Base-by-base conservation (phyloP, 2,113 vertebrate genomes). In the Xerus inauris region DNA sequence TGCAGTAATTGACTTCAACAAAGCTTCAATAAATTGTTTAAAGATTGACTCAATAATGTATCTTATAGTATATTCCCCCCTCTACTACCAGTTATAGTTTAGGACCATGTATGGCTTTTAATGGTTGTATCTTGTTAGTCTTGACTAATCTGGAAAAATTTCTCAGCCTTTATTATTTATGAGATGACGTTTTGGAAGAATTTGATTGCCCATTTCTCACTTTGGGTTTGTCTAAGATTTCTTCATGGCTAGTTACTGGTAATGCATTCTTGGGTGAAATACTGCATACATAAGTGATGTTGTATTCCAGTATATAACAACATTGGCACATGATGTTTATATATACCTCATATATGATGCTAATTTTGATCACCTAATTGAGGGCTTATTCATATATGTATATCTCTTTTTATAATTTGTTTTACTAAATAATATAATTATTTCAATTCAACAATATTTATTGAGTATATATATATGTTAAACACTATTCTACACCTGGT, bases 391-490 rank as follows among this genome's bases (percentile, higher is more conserved):
- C 59, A 76, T 47, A 54, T 59, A 59, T 57, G 14, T 67, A 35
- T 65, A 26, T 64, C 26, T 67, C 24, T 65, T 79, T 80, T 75
- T 16, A 24, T 42, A 49, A 19, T 76, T 86, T 75, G 9, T 35
- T 93, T 82, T 82, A 76, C 17, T 87, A 40, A 90, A 72, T 82
- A 87, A 42, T 11, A 40, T n/a, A 76, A 71, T 94, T 65, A 84
- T 91, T 88, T 67, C 22, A 95, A 28, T 80, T 73, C 40, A 94
- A n/a, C 12, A 69, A n/a, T 71, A 69, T 59, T 88, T 91, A 87
- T 45, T 62, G 19, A 91, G 9, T 72, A 49, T 26, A 20, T 26
- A 20, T 79, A 67, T 51, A 22, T 89, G 54, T 17, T 35, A 51
- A 87, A 64, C 20, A 65, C 32, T 73, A 1, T 69, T 89, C 19